phyloP scores from a whole-genome alignment of 1,140 invertebrate genomes.

The Rhizoglyphus robini region DNA sequence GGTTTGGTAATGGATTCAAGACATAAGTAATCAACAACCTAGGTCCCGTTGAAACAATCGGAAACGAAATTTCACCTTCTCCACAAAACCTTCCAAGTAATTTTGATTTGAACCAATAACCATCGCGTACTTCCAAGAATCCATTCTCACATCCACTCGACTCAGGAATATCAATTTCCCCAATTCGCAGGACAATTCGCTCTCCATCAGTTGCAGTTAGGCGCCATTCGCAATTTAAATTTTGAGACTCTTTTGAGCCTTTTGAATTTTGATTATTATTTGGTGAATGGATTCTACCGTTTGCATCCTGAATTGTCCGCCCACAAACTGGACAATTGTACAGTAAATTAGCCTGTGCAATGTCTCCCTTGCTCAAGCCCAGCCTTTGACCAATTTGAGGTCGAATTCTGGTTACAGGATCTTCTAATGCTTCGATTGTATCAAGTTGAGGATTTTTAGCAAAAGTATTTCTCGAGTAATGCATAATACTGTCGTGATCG shows the following conservation, averaged over 20 bases:
- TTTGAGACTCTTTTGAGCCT: constrained; percentile 43
- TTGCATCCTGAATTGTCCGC: constrained; percentile 75
- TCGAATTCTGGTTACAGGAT: too few species aligned
- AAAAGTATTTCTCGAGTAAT: constrained; percentile 95
- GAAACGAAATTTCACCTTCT: constrained; percentile 46
- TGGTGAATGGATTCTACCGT: constrained; percentile 62
- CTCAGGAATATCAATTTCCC: constrained; percentile 71
- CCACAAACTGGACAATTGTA: constrained; percentile 94
- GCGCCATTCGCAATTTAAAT: constrained; percentile 93
- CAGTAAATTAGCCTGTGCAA: constrained; percentile 85
- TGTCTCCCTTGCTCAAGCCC: constrained; percentile 77
- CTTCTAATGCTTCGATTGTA: constrained; percentile 71
- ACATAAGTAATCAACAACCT: constrained; percentile 72
- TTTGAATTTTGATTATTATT: constrained; percentile 41
- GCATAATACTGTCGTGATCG: constrained; percentile 96
- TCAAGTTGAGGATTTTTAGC: constrained; percentile 87
- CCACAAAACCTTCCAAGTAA: constrained; percentile 73
- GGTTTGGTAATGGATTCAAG: constrained; percentile 43
- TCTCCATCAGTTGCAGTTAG: constrained; percentile 94
- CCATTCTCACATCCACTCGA: constrained; percentile 53
- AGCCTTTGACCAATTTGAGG: constrained; percentile 89
- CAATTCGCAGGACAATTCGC: constrained; percentile 79
- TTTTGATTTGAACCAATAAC: constrained; percentile 76
- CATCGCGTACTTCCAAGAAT: constrained; percentile 82
- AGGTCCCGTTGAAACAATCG: constrained; percentile 59